Conservation (phyloP, 1,140 invertebrate species). For the Hyles vespertilio region DNA sequence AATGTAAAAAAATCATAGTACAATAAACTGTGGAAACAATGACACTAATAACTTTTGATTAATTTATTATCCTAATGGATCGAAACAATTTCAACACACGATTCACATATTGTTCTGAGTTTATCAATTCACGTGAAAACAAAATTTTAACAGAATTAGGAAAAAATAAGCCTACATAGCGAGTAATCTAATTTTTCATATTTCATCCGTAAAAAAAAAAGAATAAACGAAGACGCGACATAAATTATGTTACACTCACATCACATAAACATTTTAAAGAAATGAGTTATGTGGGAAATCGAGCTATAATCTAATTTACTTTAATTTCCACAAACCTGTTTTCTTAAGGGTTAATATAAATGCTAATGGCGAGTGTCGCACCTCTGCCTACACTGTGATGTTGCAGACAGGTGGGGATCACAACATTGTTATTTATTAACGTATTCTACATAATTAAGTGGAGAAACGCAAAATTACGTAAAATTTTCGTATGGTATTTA, state of each 20-base stretch:
- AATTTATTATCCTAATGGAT: too few relatives aligned
- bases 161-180: too few relatives aligned
- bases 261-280: slow-evolving; percentile 3
- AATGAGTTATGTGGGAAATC: slow-evolving; percentile 17
- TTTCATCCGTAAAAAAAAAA: background rate
- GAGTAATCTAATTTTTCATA: too few relatives aligned
- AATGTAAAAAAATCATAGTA: too few relatives aligned
- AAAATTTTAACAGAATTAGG: too few relatives aligned
- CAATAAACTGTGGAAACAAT: too few relatives aligned
- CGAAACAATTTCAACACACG: too few relatives aligned
- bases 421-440: slow-evolving; percentile 12
- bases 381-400: slow-evolving; percentile 14
- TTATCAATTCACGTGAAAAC: too few relatives aligned
- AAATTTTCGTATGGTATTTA: too few relatives aligned
- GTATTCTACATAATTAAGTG: slow-evolving; percentile 6
- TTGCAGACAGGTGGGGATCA: background rate
- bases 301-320: slow-evolving; percentile 30
- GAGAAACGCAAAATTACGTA: background rate
- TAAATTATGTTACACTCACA: slow-evolving; percentile 1
- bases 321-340: slow-evolving; percentile 34
- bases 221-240: background rate
- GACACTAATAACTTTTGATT: too few relatives aligned
- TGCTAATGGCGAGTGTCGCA: slow-evolving; percentile 37
- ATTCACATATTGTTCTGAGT: too few relatives aligned
- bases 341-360: slow-evolving; percentile 51